A percentile compares a stretch with the other conserved stretches of the same genome.
Evolutionary conservation across 2,113 vertebrate genomes (phyloP).

Genomic region (Indicator indicator): DNA sequence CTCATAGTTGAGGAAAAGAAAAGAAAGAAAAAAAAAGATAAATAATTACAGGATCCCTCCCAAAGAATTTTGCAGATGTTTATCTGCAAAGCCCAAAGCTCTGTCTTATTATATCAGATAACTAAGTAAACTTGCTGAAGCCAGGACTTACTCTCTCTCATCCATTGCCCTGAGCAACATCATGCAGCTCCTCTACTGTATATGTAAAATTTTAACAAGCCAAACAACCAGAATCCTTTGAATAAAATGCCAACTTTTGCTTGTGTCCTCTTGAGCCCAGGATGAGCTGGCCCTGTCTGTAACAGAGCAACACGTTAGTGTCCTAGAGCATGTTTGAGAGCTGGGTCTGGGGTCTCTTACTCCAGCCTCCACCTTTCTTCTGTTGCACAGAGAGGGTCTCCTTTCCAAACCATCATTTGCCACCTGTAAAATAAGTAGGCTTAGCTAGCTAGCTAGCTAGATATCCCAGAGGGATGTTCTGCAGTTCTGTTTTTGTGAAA

Average conservation of each 20-base stretch:
- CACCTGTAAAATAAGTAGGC: neutral
- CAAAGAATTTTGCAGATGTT: neutral
- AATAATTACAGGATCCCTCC: neutral
- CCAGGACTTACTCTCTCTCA: neutral
- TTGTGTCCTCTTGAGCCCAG: neutral
- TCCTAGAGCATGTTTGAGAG: neutral
- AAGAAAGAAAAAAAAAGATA: neutral
- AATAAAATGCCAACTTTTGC: neutral
- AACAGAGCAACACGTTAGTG: neutral
- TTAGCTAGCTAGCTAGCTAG: neutral
- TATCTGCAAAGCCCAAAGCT: neutral
- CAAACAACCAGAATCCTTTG: neutral
- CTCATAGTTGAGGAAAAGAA: neutral
- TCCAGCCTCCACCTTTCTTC: neutral
- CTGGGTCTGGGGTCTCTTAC: neutral
- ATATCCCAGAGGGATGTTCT: neutral
- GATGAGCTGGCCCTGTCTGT: neutral
- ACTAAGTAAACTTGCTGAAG: neutral
- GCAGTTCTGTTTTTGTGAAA: neutral
- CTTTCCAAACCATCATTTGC: neutral
- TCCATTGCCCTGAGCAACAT: neutral
- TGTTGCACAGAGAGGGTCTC: neutral
- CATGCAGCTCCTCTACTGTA: neutral
- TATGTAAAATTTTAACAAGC: neutral
- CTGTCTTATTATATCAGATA: neutral